Percentiles rank a stretch among this genome's conserved stretches.
Evolutionary conservation across 1,140 invertebrate genomes (phyloP).

Genomic region (Drosophila ercepeae): DNA sequence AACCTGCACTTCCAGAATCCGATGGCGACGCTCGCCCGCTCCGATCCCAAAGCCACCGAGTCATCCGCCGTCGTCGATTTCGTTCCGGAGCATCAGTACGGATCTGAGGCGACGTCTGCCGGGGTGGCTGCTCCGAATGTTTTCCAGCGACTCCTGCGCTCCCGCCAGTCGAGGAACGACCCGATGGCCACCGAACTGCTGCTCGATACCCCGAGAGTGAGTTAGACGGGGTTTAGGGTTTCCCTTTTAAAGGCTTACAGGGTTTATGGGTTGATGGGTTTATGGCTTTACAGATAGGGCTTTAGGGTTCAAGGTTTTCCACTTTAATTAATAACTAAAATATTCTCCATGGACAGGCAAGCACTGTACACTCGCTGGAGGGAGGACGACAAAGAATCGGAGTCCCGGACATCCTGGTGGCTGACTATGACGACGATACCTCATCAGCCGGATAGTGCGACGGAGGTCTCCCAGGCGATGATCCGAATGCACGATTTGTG

Average conservation of each 20-base stretch:
- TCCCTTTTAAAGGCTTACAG: background rate
- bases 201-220: slow-evolving; percentile 61
- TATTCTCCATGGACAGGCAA: background rate
- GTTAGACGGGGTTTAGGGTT: slow-evolving; percentile 10
- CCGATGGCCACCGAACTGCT: slow-evolving; percentile 58
- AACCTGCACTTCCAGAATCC: slow-evolving; percentile 84
- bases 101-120: background rate
- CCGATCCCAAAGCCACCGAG: slow-evolving; percentile 46
- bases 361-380: slow-evolving; percentile 53
- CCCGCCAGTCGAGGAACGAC: background rate
- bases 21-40: slow-evolving; percentile 50
- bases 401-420: slow-evolving; percentile 54
- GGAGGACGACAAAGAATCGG: slow-evolving; percentile 15
- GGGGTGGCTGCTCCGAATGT: background rate
- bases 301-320: too few relatives aligned
- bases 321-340: too few relatives aligned
- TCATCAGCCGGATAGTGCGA: slow-evolving; percentile 31
- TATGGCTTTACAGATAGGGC: too few relatives aligned
- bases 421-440: slow-evolving; percentile 32
- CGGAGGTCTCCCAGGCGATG: slow-evolving; percentile 54
- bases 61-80: background rate
- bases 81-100: background rate
- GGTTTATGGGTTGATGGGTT: background rate
- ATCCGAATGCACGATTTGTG: slow-evolving; percentile 67
- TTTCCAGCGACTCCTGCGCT: background rate